Evolutionary conservation across 2,797 vertebrate species (phyloP).

Genomic region (Pangasius larnaudii): DNA sequence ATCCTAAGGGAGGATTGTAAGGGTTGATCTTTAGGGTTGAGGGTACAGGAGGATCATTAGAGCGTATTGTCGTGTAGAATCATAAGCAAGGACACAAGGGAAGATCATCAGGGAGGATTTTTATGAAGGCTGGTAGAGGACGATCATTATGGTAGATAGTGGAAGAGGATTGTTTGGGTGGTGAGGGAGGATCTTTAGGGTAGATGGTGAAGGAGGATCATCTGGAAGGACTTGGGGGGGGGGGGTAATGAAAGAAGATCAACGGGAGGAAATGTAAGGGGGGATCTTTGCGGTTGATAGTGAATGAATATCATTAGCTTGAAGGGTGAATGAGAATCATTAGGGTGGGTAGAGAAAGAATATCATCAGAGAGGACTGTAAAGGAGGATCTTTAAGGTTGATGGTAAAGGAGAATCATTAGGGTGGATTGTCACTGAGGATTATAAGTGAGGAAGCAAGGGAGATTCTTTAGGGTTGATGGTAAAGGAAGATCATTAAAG

Average conservation of each 20-base stretch:
- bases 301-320: not conserved
- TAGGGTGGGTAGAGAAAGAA: not conserved
- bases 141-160: not conserved
- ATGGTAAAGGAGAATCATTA: not conserved
- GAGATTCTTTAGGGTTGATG: not conserved
- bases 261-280: not conserved
- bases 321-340: not conserved
- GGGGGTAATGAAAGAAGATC: not conserved
- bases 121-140: not conserved
- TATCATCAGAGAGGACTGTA: not conserved
- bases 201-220: not conserved
- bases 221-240: not conserved
- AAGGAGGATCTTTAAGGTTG: not conserved
- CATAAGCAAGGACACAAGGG: not conserved
- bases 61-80: not conserved
- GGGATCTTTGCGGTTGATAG: not conserved
- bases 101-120: not conserved
- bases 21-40: not conserved
- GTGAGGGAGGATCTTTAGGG: not conserved
- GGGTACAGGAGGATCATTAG: not conserved
- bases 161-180: not conserved
- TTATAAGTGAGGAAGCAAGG: not conserved
- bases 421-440: not conserved
- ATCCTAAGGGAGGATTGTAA: not conserved
- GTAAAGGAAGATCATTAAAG: not conserved